phyloP scores from a whole-genome alignment of 1,140 invertebrate species.

The Lordiphosa collinella region DNA sequence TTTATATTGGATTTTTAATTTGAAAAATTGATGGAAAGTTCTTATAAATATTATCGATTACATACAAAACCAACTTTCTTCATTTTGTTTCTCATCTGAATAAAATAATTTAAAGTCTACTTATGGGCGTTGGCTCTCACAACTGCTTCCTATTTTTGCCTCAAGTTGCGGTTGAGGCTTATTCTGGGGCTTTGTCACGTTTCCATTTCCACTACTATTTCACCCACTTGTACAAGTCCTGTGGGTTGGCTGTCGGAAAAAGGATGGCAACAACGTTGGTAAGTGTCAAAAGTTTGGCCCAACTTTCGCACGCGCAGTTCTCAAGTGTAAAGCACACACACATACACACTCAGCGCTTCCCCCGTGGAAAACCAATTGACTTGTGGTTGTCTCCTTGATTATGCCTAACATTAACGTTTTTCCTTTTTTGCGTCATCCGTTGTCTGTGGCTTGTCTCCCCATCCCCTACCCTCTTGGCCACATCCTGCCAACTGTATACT shows the following conservation, averaged over 20 bases:
- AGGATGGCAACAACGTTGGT: constrained; percentile 5
- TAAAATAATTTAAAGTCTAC: constrained; percentile 45
- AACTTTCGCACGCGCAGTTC: constrained; percentile 58
- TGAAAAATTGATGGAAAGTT: too few relatives aligned
- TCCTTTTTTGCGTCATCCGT: constrained; percentile 1
- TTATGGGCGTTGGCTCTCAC: constrained; percentile 26
- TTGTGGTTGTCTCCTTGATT: constrained; percentile 44
- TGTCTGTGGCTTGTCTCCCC: constrained; percentile 30
- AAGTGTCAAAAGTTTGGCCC: constrained; percentile 69
- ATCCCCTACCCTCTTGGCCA: constrained; percentile 1
- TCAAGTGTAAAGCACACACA: constrained; percentile 24
- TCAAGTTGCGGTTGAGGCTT: constrained; percentile 25
- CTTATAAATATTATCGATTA: too few relatives aligned
- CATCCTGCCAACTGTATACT: constrained; percentile 11
- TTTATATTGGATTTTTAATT: too few relatives aligned
- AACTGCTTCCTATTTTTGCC: constrained; percentile 5
- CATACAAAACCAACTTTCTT: too few relatives aligned
- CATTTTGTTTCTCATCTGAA: too few relatives aligned
- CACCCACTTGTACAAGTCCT: constrained; percentile 3
- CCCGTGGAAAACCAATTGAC: constrained; percentile 34
- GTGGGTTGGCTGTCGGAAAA: neutral
- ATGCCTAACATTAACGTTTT: constrained; percentile 49
- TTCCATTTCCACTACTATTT: constrained; percentile 19
- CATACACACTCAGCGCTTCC: constrained; percentile 4
- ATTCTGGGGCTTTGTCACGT: constrained; percentile 48